These are phyloP conservation scores for Epirrita christyi DNA, from an alignment of 2,888 invertebrate species.

Conservation along the genomic window DNA sequence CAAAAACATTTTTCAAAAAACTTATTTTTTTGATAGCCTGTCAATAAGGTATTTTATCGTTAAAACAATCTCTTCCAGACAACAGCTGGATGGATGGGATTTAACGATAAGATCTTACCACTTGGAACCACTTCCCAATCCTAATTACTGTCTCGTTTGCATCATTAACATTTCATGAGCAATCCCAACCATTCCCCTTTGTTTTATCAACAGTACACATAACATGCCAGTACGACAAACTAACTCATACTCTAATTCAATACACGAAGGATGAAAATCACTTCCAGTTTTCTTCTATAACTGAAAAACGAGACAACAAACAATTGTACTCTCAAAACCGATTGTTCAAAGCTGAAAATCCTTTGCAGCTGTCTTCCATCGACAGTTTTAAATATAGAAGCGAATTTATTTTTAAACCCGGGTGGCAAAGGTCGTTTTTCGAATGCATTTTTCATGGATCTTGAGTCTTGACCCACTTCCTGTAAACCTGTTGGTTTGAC, in stretches of 20 bases:
- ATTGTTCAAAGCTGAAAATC: constrained; percentile 7
- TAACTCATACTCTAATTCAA: constrained; percentile 6
- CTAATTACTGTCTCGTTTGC: constrained; percentile 19
- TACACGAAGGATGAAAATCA: constrained; percentile 1
- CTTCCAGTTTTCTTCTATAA: neutral
- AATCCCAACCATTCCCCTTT: constrained; percentile 9
- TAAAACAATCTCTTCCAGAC: constrained; percentile 1
- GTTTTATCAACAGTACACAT: constrained; percentile 7
- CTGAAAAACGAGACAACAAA: constrained; percentile 1
- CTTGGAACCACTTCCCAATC: constrained; percentile 9
- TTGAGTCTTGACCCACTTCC: constrained; percentile 41
- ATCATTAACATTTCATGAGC: constrained; percentile 22
- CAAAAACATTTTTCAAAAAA: no score
- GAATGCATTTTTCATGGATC: constrained; percentile 42
- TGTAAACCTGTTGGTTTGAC: constrained; percentile 36
- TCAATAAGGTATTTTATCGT: no score
- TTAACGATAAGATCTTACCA: constrained; percentile 7
- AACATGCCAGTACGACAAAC: constrained; percentile 10
- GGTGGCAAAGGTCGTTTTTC: constrained; percentile 32
- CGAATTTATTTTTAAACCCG: constrained; percentile 17
- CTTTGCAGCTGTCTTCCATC: constrained; percentile 1
- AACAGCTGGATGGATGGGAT: constrained; percentile 1
- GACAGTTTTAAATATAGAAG: neutral
- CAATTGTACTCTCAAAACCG: constrained; percentile 7
- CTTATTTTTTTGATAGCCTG: no score